Evolutionary conservation across 2,888 invertebrate genomes (phyloP), one percentile per base, ranked within the genome.

Genomic region (Eupeodes latifasciatus): DNA sequence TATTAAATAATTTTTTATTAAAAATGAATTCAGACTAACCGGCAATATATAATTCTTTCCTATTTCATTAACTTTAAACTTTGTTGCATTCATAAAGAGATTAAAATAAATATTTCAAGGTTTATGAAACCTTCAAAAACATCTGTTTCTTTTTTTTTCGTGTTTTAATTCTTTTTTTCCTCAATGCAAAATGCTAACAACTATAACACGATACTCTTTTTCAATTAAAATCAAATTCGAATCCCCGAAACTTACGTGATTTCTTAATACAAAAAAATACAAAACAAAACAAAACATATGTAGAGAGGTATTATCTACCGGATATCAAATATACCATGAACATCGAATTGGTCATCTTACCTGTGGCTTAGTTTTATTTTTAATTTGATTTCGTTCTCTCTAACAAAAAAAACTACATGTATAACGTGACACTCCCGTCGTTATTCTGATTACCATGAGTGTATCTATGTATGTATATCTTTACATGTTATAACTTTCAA

Each of bases 401-500:
- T 62, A 36, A 49, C 7, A 27, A 61, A 62, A 19, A 66, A 64
- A 53, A 16, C 14, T 36, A 51, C 27, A 27, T 36, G n/a, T 5
- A 55, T 16, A 71, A 85, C 71, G 47, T 59, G 81, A 77, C 76
- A 77, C 75, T 71, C 84, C 57, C 34, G 51, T 76, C 34, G 69
- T 51, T 57, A 27, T 74, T 76, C 51, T 69, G 53, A 71, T 80
- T 69, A 80, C 81, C 64, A 62, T 69, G 36, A 6, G 11, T 57
- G 19, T 66, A n/a, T 49, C 14, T 44, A 10, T 27, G 27, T 27
- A 27, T 2, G 2, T 27, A 27, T 27, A 27, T 27, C 27, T 27
- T 27, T 36, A 40, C 14, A 51, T 12, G 12, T 59, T 51, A 67
- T 80, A 75, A 80, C 84, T 84, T 85, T 85, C 81, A 85, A 81